A percentile compares a stretch with the other conserved stretches of the same genome.
These are phyloP conservation scores for Aleadryas rufinucha DNA, from an alignment of 2,113 vertebrate genomes.

Conservation along the genomic window DNA sequence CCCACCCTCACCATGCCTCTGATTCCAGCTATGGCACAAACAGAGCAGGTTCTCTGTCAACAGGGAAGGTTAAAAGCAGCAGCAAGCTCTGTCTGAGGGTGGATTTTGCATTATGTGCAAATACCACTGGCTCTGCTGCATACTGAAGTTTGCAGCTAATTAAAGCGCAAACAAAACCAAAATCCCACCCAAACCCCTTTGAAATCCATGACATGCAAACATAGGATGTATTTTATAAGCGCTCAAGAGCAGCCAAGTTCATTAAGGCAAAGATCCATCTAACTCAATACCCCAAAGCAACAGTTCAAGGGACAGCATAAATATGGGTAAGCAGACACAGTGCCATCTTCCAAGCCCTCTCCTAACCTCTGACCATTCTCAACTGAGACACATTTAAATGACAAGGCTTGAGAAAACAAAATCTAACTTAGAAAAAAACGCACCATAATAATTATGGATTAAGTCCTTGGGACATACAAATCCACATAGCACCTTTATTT, in stretches of 20 bases:
- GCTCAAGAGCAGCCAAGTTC: not conserved
- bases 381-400: not conserved
- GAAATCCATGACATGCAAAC: not conserved
- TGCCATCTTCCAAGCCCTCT: not conserved
- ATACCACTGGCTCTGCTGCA: not conserved
- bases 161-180: not conserved
- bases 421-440: not conserved
- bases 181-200: not conserved
- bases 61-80: not conserved
- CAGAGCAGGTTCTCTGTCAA: not conserved
- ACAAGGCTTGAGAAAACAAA: not conserved
- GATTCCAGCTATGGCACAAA: not conserved
- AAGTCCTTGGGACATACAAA: not conserved
- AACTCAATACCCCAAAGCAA: not conserved
- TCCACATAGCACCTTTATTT: not conserved
- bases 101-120: not conserved
- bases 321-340: not conserved
- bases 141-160: not conserved
- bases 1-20: not conserved
- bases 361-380: not conserved
- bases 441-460: rapidly evolving
- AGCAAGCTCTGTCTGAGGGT: not conserved
- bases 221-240: not conserved
- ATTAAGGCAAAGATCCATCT: not conserved
- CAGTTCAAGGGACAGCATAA: not conserved